Conservation (phyloP, 2,888 invertebrate species). For the Diploptera punctata region DNA sequence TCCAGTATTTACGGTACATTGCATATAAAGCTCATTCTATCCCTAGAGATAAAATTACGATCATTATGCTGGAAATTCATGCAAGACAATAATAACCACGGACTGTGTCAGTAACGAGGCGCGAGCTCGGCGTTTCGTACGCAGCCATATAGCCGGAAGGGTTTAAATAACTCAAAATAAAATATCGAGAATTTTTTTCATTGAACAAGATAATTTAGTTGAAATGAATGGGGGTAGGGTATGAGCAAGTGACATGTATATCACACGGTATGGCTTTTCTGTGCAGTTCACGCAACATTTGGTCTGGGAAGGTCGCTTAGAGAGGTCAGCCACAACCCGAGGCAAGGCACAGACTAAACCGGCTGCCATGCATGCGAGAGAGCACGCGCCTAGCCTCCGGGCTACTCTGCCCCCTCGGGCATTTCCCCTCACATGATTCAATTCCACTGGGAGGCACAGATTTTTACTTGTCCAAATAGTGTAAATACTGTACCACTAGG, state of each 20-base stretch:
- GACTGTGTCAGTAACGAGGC: not conserved
- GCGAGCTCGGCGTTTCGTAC: not conserved
- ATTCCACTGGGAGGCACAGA: not conserved
- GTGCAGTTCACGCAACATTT: conserved; percentile 11
- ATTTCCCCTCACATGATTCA: no score
- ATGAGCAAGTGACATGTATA: not conserved
- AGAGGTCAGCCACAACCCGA: not conserved
- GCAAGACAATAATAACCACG: no score
- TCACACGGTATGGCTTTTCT: conserved; percentile 3
- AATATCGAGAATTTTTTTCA: conserved; percentile 7
- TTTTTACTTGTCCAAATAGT: conserved; percentile 13
- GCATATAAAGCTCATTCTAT: no score
- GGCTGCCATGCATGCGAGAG: conserved; percentile 1
- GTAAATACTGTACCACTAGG: not conserved
- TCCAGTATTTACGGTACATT: no score
- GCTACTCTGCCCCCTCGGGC: not conserved
- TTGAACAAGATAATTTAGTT: conserved; percentile 6
- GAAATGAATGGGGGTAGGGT: not conserved
- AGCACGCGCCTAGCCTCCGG: not conserved
- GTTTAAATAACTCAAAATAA: conserved; percentile 5
- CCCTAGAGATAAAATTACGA: no score
- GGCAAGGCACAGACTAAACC: conserved; percentile 10
- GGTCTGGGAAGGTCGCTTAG: conserved; percentile 7
- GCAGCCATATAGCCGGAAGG: not conserved
- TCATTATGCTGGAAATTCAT: no score